A percentile compares a stretch with the other conserved stretches of the same genome.
Conservation (phyloP, 2,113 vertebrate species). For the Procapra przewalskii region DNA sequence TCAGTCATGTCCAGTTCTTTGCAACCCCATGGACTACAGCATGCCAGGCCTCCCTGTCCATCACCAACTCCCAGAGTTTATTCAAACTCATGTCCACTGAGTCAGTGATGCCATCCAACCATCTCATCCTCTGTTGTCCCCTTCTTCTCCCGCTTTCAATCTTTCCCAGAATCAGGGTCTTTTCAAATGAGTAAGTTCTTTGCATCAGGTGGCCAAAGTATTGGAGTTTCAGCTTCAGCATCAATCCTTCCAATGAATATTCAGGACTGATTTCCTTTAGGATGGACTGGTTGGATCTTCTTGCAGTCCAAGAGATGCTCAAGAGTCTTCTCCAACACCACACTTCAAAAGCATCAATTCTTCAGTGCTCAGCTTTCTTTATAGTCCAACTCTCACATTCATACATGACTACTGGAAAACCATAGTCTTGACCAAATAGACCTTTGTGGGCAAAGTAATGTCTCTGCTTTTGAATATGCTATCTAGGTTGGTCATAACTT, state of each 20-base stretch:
- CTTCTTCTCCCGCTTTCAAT: accelerated
- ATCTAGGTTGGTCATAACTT: neutral
- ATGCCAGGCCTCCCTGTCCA: neutral
- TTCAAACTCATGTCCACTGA: neutral
- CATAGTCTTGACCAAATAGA: neutral
- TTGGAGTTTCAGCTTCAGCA: neutral
- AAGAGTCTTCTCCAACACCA: neutral
- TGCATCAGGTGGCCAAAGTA: neutral
- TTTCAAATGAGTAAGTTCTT: neutral
- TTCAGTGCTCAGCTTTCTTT: neutral
- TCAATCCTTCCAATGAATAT: neutral
- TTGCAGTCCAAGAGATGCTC: neutral
- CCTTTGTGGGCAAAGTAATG: neutral
- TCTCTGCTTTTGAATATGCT: neutral
- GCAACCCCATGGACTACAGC: neutral
- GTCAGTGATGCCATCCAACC: neutral
- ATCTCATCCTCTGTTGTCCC: neutral
- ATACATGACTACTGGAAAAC: neutral
- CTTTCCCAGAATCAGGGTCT: neutral
- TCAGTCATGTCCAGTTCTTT: neutral
- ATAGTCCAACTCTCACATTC: neutral
- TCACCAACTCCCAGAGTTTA: neutral
- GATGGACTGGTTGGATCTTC: neutral
- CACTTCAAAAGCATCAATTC: neutral
- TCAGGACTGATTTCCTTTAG: neutral